Evolutionary conservation across 2,888 invertebrate genomes (phyloP), one percentile per base, ranked within the genome.

Genomic region (Eubasilissa splendida): DNA sequence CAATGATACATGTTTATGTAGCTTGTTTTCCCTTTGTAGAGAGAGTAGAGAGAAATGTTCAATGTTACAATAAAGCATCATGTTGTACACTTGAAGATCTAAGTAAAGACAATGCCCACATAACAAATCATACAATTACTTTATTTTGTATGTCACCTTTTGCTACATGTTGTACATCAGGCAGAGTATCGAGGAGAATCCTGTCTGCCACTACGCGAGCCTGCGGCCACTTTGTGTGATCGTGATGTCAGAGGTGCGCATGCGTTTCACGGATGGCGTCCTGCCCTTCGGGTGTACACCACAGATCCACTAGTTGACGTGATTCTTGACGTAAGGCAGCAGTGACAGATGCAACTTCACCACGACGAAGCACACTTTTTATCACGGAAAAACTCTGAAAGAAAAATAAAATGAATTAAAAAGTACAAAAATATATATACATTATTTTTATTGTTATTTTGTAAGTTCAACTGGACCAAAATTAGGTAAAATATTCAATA

Each of bases 271-370:
- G 86, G 80, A 88, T 88, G 79, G 87, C 87, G 83, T 88, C 90
- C 86, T 95, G 95, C 84, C 95, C 96, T 85, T 95, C 95, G 0
- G 89, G 86, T 2, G 94, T 93, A 82, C 92, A 91, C 96, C 96
- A 96, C 85, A 94, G 93, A 84, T 95, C 92, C 5, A 93, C 89
- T 81, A 96, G 90, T 53, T 94, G 88, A 85, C 93, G 92, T 79
- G 92, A 91, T 87, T 96, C 95, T 4, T 91, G 90, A 84, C 94
- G 93, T 85, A 95, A 88, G 71, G 92, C 90, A 50, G 91, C 88
- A 84, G 93, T 92, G 92, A 90, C 87, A 91, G 92, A 86, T 90
- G 91, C 83, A 92, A 92, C 85, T 91, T 88, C 85, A 91, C 89
- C 85, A 88, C 89, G 87, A 91, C 92, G 86, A 70, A 90, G 86